Evolutionary conservation across 2,797 vertebrate genomes (phyloP).

Genomic region (Tapirus indicus): DNA sequence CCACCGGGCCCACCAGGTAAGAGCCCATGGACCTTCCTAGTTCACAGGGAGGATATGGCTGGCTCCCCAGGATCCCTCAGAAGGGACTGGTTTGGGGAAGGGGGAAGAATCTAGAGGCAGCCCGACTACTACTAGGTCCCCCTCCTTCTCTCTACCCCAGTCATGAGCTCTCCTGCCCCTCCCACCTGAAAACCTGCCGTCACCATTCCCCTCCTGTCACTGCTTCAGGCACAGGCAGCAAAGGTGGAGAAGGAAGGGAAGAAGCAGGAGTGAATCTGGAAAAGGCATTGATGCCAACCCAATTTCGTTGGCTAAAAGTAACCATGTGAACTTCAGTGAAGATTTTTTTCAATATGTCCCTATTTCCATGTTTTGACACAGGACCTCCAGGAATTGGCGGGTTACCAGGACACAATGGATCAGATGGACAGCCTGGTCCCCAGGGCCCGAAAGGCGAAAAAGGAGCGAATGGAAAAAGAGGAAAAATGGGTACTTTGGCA

Average conservation of each 20-base stretch:
- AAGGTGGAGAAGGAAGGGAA: not conserved
- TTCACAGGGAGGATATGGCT: not conserved
- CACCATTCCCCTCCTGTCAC: not conserved
- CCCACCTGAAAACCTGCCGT: not conserved
- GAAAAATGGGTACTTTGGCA: conserved; percentile 92
- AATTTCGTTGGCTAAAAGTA: not conserved
- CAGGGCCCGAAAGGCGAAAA: conserved; percentile 93
- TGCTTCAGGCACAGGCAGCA: accelerated
- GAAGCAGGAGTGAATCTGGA: not conserved
- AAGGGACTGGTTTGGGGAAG: not conserved
- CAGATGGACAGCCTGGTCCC: conserved; percentile 90
- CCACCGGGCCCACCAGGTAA: conserved; percentile 96
- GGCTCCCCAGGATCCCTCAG: not conserved
- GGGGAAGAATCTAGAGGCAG: no score
- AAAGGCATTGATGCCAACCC: not conserved
- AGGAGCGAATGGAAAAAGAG: conserved; percentile 94
- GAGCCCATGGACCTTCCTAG: conserved; percentile 60
- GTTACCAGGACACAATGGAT: conserved; percentile 93
- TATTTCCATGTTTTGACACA: conserved; percentile 75
- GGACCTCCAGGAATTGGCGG: conserved; percentile 93
- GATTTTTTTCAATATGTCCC: not conserved
- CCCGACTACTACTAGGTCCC: not conserved
- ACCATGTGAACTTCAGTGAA: not conserved
- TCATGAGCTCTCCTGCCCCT: not conserved
- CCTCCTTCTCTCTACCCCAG: not conserved